Evolutionary conservation across 1,140 invertebrate species (phyloP).

Genomic region (Micrasema longulum): DNA sequence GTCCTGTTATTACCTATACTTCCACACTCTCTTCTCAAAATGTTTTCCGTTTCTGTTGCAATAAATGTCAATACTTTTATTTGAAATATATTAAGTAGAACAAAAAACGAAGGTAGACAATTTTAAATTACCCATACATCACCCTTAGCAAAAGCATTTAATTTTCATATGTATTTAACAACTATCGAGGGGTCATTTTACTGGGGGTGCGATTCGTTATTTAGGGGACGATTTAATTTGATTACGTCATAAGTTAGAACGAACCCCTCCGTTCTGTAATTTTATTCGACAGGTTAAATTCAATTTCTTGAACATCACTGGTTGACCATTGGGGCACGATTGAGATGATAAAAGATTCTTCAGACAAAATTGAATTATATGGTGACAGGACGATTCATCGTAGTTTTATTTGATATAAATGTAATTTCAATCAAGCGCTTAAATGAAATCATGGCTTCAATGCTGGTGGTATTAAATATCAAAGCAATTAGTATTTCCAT

Average conservation of each 20-base stretch:
- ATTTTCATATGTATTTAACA: constrained; percentile 10
- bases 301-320: constrained; percentile 42
- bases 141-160: neutral
- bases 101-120: no score
- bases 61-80: no score
- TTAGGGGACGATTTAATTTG: constrained; percentile 50
- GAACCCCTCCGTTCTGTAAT: constrained; percentile 39
- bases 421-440: no score
- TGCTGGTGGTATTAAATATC: no score
- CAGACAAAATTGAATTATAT: constrained; percentile 11
- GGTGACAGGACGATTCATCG: neutral
- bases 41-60: no score
- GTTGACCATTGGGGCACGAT: constrained; percentile 38
- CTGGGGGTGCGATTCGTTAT: constrained; percentile 19
- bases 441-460: no score
- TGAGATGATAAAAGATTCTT: constrained; percentile 36
- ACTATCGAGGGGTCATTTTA: constrained; percentile 2
- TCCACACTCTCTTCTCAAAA: no score
- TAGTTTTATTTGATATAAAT: no score
- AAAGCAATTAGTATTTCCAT: no score
- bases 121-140: no score
- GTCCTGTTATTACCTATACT: no score
- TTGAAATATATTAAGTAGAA: no score
- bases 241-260: constrained; percentile 51
- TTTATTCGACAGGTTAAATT: constrained; percentile 52